Base-by-base conservation (phyloP, 2,113 vertebrate species). In the Arenaria interpres region DNA sequence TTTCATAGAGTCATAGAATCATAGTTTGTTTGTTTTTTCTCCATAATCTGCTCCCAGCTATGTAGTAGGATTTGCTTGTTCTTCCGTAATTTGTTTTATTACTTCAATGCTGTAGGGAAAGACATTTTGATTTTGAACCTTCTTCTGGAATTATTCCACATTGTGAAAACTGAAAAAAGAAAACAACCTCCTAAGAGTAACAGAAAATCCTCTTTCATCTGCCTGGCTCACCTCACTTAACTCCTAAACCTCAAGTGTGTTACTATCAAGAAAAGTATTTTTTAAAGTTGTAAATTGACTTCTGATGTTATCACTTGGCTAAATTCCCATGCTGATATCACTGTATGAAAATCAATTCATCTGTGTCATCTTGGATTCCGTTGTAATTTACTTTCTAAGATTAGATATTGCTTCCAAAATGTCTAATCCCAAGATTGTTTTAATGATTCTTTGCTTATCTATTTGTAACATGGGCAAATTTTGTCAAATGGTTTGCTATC, bases 361-460 rank as follows among this genome's bases (percentile, higher is more conserved):
- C 82, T 93, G 35, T 96, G 93, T 90, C 87, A 91, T 96, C 87
- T 93, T 85, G 54, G 67, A 94, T 88, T 96, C 54, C 35, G 93
- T 96, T 94, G 91, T 95, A 90, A 96, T 97, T 97, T 96, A 80
- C 46, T 96, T 96, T 95, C 71, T 85, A 83, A 93, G 87, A 96
- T 94, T 93, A 97, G 91, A 96, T 94, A 96, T 89, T 91, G 5
- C 81, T 91, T 96, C 67, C 14, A 88, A 91, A 91, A 85, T 83
- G 5, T 95, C 54, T 96, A 89, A 96, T 96, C 84, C 91, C 2
- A 20, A 91, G 51, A 94, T 89, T 81, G 69, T 83, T 97, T 79
- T 95, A 96, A 95, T 85, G 81, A 95, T 93, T 94, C 73, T 79
- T 96, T 88, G 63, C 71, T 97, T 97, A 96, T 97, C 96, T 96